Conservation (phyloP, 2,888 invertebrate genomes). For the Caenorhabditis macrosperma region DNA sequence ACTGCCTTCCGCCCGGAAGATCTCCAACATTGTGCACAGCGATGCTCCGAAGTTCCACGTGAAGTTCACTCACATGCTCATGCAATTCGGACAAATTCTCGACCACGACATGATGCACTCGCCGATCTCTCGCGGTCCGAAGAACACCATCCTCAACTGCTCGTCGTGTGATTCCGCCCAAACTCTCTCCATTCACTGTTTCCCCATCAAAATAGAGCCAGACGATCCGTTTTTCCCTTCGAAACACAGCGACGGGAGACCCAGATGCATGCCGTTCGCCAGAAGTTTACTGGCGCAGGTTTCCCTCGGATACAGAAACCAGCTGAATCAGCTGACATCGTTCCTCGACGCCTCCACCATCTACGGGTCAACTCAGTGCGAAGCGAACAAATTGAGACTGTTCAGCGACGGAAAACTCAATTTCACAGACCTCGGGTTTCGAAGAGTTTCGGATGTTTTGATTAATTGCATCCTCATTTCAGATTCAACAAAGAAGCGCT, state of each 20-base stretch:
- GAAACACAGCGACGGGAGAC: constrained; percentile 87
- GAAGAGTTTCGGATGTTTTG: not conserved
- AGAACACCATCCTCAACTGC: constrained; percentile 79
- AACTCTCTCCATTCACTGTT: constrained; percentile 94
- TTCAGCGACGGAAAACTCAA: constrained; percentile 82
- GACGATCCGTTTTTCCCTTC: constrained; percentile 92
- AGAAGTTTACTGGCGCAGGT: constrained; percentile 93
- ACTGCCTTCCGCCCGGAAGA: constrained; percentile 76
- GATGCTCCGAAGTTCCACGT: constrained; percentile 74
- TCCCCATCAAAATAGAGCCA: constrained; percentile 91
- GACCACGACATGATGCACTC: constrained; percentile 96
- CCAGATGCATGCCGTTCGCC: constrained; percentile 94
- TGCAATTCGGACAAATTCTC: constrained; percentile 95
- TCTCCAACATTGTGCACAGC: constrained; percentile 74
- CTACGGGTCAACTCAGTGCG: constrained; percentile 92
- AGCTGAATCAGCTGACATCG: constrained; percentile 93
- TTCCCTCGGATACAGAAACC: constrained; percentile 83
- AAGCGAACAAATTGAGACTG: constrained; percentile 87
- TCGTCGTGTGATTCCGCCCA: constrained; percentile 89
- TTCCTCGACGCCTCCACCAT: constrained; percentile 88
- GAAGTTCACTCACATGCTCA: constrained; percentile 83
- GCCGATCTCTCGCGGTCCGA: constrained; percentile 84
- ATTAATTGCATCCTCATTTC: not conserved
- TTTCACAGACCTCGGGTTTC: constrained; percentile 78
- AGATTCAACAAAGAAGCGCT: constrained; percentile 79